Evolutionary conservation across 2,888 invertebrate species (phyloP).

Genomic region (Polydrusus cervinus): DNA sequence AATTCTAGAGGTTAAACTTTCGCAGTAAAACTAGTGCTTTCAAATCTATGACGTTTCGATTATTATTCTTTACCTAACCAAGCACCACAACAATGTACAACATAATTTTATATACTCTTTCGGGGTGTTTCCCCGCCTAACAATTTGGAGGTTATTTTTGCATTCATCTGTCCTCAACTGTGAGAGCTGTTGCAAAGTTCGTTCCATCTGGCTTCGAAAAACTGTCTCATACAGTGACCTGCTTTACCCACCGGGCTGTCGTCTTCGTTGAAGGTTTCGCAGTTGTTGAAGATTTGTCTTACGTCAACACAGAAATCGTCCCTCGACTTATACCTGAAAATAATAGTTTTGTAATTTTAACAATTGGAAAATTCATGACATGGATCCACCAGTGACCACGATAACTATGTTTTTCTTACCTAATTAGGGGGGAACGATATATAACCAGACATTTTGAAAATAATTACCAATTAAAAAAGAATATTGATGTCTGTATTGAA

Average conservation of each 20-base stretch:
- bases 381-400: no score
- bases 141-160: slow-evolving; percentile 33
- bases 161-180: slow-evolving; percentile 69
- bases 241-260: slow-evolving; percentile 98
- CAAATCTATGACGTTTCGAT: slow-evolving; percentile 46
- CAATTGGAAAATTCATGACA: no score
- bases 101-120: slow-evolving; percentile 39
- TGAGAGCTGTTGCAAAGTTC: slow-evolving; percentile 75
- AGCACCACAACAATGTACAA: slow-evolving; percentile 57
- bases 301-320: slow-evolving; percentile 96
- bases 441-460: no score
- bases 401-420: background rate
- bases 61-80: slow-evolving; percentile 49
- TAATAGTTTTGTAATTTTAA: slow-evolving; percentile 36
- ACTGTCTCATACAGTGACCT: slow-evolving; percentile 93
- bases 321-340: slow-evolving; percentile 89
- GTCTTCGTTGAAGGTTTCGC: slow-evolving; percentile 98
- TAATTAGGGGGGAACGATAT: no score
- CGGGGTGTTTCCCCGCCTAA: slow-evolving; percentile 30
- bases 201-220: slow-evolving; percentile 93
- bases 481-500: no score
- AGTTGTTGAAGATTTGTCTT: slow-evolving; percentile 96
- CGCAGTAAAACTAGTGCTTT: slow-evolving; percentile 44
- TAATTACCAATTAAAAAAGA: no score
- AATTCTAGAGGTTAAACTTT: no score